These are phyloP conservation scores for Athetis lepigone DNA, from an alignment of 2,888 invertebrate genomes.

Conservation along the genomic window DNA sequence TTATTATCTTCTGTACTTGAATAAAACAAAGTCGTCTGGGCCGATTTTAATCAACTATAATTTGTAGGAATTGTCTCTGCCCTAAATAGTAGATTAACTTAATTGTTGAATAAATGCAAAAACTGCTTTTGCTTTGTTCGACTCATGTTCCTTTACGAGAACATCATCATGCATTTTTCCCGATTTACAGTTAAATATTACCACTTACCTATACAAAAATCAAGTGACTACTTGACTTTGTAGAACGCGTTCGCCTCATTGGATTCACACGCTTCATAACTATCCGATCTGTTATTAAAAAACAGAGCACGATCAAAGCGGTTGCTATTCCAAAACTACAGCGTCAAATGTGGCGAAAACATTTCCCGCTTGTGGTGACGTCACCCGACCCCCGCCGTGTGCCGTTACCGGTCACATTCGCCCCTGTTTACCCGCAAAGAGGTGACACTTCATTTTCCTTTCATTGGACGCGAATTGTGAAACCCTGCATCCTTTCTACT, in stretches of 20 bases:
- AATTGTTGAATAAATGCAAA: too few species aligned
- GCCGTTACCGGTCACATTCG: conserved; percentile 29
- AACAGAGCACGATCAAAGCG: conserved; percentile 41
- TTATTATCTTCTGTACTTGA: too few species aligned
- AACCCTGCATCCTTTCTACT: conserved; percentile 69
- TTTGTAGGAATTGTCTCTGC: too few species aligned
- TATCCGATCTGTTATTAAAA: conserved; percentile 37
- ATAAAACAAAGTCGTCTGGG: too few species aligned
- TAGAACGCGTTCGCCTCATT: not conserved
- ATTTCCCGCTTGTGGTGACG: conserved; percentile 42
- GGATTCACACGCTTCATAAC: conserved; percentile 23
- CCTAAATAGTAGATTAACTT: too few species aligned
- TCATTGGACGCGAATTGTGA: conserved; percentile 58
- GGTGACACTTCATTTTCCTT: conserved; percentile 82
- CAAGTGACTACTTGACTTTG: too few species aligned
- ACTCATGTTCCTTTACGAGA: not conserved
- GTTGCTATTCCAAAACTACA: conserved; percentile 47
- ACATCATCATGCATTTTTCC: not conserved
- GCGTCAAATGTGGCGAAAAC: conserved; percentile 47
- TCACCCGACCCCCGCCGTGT: conserved; percentile 16
- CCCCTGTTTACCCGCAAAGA: conserved; percentile 68
- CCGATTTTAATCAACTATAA: too few species aligned
- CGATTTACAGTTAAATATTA: not conserved
- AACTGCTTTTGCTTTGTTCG: not conserved
- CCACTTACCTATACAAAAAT: too few species aligned